phyloP scores from a whole-genome alignment of 92 coral and sea anemone genomes.

The Desmophyllum pertusum region DNA sequence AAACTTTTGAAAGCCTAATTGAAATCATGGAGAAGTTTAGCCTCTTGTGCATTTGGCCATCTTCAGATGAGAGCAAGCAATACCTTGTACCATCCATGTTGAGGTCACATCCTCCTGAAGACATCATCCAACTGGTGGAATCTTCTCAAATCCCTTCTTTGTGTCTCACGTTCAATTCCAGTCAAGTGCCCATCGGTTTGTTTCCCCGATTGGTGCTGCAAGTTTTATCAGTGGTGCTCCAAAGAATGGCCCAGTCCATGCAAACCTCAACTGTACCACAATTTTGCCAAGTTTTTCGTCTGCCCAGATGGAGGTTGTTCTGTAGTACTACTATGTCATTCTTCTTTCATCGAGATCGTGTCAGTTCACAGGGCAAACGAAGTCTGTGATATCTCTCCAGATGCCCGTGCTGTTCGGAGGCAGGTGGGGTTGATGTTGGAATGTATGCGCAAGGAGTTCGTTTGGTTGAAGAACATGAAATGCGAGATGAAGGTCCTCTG shows the following conservation, averaged over 20 bases:
- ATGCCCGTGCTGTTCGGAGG: constrained; percentile 1
- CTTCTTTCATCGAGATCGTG: constrained; percentile 6
- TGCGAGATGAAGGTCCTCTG: not conserved
- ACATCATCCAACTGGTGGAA: not conserved
- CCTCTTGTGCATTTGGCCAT: too few relatives aligned
- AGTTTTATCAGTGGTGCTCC: too few relatives aligned
- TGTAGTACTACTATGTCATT: not conserved
- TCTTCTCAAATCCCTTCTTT: not conserved
- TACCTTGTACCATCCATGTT: too few relatives aligned
- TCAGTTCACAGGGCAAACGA: not conserved
- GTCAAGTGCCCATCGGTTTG: constrained; percentile 2
- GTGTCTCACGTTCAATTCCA: constrained; percentile 6
- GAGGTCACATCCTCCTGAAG: not conserved
- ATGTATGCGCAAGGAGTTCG: constrained; percentile 13
- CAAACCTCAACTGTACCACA: too few relatives aligned
- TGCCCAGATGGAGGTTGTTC: too few relatives aligned
- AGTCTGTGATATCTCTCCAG: not conserved
- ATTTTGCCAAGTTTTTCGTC: too few relatives aligned
- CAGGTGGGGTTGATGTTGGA: constrained; percentile 11
- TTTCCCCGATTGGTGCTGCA: too few relatives aligned
- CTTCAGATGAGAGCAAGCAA: too few relatives aligned
- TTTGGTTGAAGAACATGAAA: constrained; percentile 10
- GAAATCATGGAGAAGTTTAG: too few relatives aligned
- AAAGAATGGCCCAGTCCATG: too few relatives aligned
- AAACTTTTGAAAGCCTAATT: too few relatives aligned